Evolutionary conservation across 2,797 vertebrate genomes (phyloP).

Genomic region (Aldrovandia affinis): DNA sequence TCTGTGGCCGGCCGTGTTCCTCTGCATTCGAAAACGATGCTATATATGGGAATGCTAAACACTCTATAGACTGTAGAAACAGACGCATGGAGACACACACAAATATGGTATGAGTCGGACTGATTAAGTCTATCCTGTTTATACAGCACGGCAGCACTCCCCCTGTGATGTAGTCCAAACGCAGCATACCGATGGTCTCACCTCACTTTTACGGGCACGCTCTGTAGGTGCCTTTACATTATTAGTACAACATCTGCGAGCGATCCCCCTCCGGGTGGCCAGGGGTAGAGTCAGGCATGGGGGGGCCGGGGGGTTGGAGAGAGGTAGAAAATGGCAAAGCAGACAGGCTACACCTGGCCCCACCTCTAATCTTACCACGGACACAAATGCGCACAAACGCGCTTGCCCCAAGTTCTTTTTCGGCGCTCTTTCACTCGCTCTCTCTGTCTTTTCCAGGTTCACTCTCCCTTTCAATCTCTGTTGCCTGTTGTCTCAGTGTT

Average conservation of each 20-base stretch:
- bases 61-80: slow-evolving; percentile 37
- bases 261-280: slow-evolving; percentile 27
- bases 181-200: slow-evolving; percentile 60
- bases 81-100: slow-evolving; percentile 52
- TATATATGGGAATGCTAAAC: slow-evolving; percentile 57
- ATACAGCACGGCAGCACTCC: slow-evolving; percentile 31
- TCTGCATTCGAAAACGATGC: slow-evolving; percentile 46
- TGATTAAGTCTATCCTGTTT: slow-evolving; percentile 41
- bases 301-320: not conserved
- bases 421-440: not conserved
- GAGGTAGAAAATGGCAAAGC: not conserved
- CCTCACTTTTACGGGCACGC: slow-evolving; percentile 55
- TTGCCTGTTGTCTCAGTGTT: not conserved
- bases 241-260: not conserved
- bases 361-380: not conserved
- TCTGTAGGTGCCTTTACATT: not conserved
- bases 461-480: not conserved
- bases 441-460: not conserved
- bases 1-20: slow-evolving; percentile 16
- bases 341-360: not conserved
- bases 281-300: not conserved
- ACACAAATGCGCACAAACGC: not conserved
- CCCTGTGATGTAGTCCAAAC: slow-evolving; percentile 47
- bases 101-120: slow-evolving; percentile 60
- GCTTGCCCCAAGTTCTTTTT: not conserved